Evolutionary conservation across 2,113 vertebrate species (phyloP), one percentile per base, ranked within the genome.

Genomic region (Poeciliopsis turrubarensis): DNA sequence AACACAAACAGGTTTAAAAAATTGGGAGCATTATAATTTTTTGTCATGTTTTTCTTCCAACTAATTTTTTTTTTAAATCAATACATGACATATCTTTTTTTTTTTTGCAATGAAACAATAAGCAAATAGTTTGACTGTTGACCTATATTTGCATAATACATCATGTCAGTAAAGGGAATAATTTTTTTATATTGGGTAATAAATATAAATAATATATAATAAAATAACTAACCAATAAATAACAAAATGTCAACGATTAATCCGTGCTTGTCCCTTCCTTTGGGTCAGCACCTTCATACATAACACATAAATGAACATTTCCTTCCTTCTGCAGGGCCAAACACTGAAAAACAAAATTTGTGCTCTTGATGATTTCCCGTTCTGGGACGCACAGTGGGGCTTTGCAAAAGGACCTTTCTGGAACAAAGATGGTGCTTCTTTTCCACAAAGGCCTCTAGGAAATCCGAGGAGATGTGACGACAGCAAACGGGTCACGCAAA

Each of bases 341-440:
- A 29, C 63, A 27, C 27, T 29, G 71, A 67, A 25, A 76, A 22
- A 72, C 41, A 14, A 71, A 60, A 72, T 39, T 8, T 60, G 41
- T 25, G 32, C 7, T 72, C 65, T 72, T 61, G 29, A 34, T 54
- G 65, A 15, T 72, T 69, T 69, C 57, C 19, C 41, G 26, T 57
- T 19, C 47, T 22, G 70, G 5, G 69, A 32, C 10, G 32, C 1
- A 27, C 27, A 29, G 71, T 27, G 30, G 4, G 41, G 51, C 17
- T 60, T 27, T 1, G 29, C 30, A 27, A 57, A 51, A 30, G 39
- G 62, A 78, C 68, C 65, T 41, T 39, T 65, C 15, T 29, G 70
- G 73, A 81, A 85, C 83, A 85, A 88, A 80, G 83, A 65, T 32
- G 61, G 41, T 44, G 27, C 32, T 78, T 83, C 62, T 76, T 63